A percentile compares a stretch with the other conserved stretches of the same genome.
Evolutionary conservation across 2,888 invertebrate genomes (phyloP).

Genomic region (Dyspetes luteomarginatus): DNA sequence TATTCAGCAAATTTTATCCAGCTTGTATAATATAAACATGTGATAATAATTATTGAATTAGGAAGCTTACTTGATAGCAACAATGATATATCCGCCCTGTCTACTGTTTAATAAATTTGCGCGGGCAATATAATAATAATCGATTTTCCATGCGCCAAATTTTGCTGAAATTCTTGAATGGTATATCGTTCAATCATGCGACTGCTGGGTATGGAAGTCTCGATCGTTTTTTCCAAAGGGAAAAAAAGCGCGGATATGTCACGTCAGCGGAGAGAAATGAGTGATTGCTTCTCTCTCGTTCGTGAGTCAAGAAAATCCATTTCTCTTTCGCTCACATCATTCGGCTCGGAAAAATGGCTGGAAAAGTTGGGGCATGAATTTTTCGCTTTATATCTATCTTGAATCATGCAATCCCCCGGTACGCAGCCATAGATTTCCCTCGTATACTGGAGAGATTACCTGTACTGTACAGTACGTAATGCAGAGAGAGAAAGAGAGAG

Average conservation of each 20-base stretch:
- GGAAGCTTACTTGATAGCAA: background rate
- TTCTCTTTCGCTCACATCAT: slow-evolving; percentile 19
- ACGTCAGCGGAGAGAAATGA: slow-evolving; percentile 53
- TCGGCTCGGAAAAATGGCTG: slow-evolving; percentile 40
- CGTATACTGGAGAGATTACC: slow-evolving; percentile 28
- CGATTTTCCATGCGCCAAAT: background rate
- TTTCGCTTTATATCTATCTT: slow-evolving; percentile 12
- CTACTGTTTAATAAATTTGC: background rate
- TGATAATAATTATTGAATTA: too few species aligned
- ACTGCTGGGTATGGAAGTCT: background rate
- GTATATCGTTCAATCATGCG: slow-evolving; percentile 42
- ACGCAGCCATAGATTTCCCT: slow-evolving; percentile 26
- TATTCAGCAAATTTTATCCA: background rate
- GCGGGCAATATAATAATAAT: background rate
- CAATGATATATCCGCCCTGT: background rate
- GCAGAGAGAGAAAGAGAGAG: slow-evolving; percentile 3
- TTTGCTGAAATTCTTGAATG: slow-evolving; percentile 15
- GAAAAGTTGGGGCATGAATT: slow-evolving; percentile 28
- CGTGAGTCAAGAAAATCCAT: slow-evolving; percentile 54
- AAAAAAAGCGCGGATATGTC: slow-evolving; percentile 10
- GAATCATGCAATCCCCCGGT: background rate
- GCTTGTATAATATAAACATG: background rate
- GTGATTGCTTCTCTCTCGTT: slow-evolving; percentile 54
- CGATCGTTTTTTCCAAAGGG: slow-evolving; percentile 20
- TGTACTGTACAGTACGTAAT: slow-evolving; percentile 20